Base-by-base conservation (phyloP, 2,113 vertebrate genomes). In the Marmota flaviventris region DNA sequence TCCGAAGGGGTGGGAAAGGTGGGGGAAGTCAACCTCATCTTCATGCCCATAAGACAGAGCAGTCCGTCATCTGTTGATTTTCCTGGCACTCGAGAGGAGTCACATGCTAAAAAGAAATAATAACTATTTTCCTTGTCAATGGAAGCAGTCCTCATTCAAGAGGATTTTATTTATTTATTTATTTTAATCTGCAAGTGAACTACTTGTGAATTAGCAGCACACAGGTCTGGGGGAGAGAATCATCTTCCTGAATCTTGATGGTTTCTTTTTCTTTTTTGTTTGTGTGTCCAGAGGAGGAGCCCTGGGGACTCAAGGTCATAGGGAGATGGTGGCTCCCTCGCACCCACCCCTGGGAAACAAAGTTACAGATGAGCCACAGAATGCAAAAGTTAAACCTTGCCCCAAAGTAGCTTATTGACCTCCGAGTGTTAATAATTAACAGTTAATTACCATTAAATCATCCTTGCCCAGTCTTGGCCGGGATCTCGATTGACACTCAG, bases 41-140 rank as follows among this genome's bases (percentile, higher is more conserved):
- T 96, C 82, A 63, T 97, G 94, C 92, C 97, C 84, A 34, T 93
- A 39, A 94, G 93, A 88, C 51, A 25, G 42, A 93, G 65, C 42
- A 89, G 42, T 92, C 45, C 8, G 45, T 45, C 96, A 96, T 91
- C 95, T 96, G 92, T 88, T 93, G 96, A 79, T 96, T 90, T 87
- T 93, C 65, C 91, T 58, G 92, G 63, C 56, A 32, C 22, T 13
- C 10, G 25, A 73, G 3, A 70, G 27, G 70, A 67, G 45, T 45
- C 32, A 29, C 5, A 27, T 51, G 39, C 48, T 58, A 56, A 39
- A 76, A 39, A 56, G n/a, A 53, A 56, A 56, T 34, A 58, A 75
- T 67, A 92, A 79, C 72, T 45, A 70, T 53, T 17, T 92, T 96
- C 32, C 48, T 92, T 87, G 93, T 75, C 70, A 67, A 88, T 48